These are phyloP conservation scores for Tragulus kanchil DNA, from an alignment of 2,113 vertebrate genomes.

Conservation along the genomic window DNA sequence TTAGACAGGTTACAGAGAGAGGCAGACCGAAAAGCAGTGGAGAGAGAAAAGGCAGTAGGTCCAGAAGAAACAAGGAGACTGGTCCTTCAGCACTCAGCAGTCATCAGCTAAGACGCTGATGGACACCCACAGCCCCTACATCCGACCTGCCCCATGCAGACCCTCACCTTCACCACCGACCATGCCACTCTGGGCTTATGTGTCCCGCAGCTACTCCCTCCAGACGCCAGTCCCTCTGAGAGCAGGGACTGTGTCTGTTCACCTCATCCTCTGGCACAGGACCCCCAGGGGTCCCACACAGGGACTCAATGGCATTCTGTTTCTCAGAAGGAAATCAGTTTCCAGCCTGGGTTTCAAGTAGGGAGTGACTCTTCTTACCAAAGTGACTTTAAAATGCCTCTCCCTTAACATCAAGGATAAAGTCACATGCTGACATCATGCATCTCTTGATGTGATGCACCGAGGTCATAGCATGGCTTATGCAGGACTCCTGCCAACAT, in stretches of 20 bases:
- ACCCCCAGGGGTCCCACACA: fast-evolving
- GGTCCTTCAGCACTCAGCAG: neutral
- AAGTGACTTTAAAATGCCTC: slow-evolving; percentile 61
- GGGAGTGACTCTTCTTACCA: slow-evolving; percentile 42
- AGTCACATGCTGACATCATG: slow-evolving; percentile 33
- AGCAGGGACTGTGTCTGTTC: neutral
- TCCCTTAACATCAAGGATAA: neutral
- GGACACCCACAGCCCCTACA: fast-evolving
- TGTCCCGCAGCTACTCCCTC: neutral
- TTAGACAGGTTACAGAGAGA: neutral
- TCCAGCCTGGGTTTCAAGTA: slow-evolving; percentile 10
- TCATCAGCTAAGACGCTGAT: neutral
- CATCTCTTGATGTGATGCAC: neutral
- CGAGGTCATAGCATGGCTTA: neutral
- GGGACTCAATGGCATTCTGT: neutral
- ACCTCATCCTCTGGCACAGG: neutral
- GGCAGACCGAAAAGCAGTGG: neutral
- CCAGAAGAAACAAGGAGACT: neutral
- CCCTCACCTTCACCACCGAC: neutral
- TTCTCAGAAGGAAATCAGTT: neutral
- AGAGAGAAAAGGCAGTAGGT: neutral
- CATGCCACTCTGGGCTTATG: neutral
- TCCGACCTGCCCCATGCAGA: too few species aligned
- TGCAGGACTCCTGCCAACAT: neutral
- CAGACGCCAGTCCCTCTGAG: neutral